Conservation (phyloP, 2,113 vertebrate species). For the Pluvianellus socialis region DNA sequence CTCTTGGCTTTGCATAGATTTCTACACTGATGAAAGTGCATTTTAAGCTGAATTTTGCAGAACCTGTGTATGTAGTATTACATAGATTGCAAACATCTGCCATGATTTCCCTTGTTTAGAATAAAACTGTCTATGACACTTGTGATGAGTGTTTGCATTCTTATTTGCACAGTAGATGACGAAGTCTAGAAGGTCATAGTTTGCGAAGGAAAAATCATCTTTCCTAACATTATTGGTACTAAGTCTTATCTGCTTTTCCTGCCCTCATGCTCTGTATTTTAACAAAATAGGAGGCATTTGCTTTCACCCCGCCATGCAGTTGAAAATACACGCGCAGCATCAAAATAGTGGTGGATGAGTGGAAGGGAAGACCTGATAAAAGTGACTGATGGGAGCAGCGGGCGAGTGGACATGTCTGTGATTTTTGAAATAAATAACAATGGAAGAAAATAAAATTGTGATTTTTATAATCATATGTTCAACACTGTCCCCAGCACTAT, state of each 20-base stretch:
- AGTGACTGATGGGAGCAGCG: not conserved
- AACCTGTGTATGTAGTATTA: too few relatives aligned
- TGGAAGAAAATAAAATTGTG: not conserved
- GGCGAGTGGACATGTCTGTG: not conserved
- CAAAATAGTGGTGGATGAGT: not conserved
- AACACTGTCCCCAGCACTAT: not conserved
- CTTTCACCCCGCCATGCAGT: not conserved
- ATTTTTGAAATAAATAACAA: not conserved
- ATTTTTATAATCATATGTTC: not conserved
- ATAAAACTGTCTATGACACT: not conserved
- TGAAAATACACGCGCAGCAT: not conserved
- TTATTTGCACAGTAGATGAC: not conserved
- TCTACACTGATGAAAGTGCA: not conserved
- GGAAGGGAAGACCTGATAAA: not conserved
- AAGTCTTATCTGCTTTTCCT: not conserved
- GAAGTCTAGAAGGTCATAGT: not conserved
- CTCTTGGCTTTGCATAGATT: not conserved
- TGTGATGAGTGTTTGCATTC: not conserved
- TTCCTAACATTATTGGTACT: not conserved
- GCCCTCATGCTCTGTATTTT: not conserved
- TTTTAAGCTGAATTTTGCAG: not conserved
- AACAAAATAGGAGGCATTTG: not conserved
- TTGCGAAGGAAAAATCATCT: not conserved
- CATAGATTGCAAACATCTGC: not conserved
- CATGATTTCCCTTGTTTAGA: not conserved